phyloP scores from a whole-genome alignment of 2,113 vertebrate genomes.

The Zosterops lateralis region DNA sequence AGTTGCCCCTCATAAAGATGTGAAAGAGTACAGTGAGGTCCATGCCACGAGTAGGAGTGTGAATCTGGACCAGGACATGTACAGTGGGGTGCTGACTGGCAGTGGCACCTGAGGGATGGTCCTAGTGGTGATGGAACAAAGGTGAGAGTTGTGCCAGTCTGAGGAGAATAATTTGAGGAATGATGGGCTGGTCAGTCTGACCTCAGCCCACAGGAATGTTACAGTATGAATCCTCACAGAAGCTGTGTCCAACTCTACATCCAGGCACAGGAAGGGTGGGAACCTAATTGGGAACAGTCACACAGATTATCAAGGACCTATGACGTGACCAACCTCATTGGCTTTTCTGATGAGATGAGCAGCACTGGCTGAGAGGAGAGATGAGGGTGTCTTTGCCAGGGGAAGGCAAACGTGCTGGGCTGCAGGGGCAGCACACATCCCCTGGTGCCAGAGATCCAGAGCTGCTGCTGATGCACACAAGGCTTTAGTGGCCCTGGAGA shows the following conservation, averaged over 20 bases:
- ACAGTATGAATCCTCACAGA: not conserved
- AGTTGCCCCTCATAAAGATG: not conserved
- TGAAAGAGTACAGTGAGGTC: not conserved
- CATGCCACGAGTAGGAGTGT: not conserved
- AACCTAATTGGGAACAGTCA: not conserved
- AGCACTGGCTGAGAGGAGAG: not conserved
- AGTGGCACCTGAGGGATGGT: not conserved
- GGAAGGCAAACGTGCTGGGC: not conserved
- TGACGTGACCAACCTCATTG: not conserved
- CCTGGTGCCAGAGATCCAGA: not conserved
- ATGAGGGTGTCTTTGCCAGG: not conserved
- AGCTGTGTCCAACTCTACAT: not conserved
- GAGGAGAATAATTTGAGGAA: not conserved
- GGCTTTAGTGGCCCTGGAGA: not conserved
- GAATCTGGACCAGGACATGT: not conserved
- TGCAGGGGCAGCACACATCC: not conserved
- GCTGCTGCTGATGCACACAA: accelerated
- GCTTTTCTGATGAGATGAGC: not conserved
- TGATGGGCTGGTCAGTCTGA: not conserved
- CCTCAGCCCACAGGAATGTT: not conserved
- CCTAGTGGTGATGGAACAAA: not conserved
- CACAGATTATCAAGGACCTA: not conserved
- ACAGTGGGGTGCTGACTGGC: not conserved
- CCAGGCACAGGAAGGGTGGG: not conserved
- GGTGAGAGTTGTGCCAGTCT: not conserved